Evolutionary conservation across 2,113 vertebrate species (phyloP).

Genomic region (Neopipo cinnamomea): DNA sequence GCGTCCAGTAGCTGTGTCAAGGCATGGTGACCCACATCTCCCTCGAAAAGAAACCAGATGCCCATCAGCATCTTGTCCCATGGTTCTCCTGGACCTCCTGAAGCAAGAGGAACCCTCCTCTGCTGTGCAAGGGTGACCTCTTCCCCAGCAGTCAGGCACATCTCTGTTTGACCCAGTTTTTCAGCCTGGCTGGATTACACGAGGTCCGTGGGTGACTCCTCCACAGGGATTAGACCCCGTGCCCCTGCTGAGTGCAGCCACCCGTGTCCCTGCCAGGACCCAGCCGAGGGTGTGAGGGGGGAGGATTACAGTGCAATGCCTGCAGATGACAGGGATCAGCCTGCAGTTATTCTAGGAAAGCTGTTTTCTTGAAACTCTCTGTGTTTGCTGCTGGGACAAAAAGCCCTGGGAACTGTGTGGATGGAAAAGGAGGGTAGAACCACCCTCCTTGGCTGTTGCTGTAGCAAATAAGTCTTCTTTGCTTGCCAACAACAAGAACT

Average conservation of each 20-base stretch:
- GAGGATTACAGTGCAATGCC: neutral
- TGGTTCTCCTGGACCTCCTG: neutral
- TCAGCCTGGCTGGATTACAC: neutral
- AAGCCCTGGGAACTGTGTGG: neutral
- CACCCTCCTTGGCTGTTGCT: neutral
- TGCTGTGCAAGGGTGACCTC: neutral
- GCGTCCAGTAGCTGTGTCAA: rapidly evolving
- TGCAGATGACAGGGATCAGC: neutral
- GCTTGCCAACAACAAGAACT: rapidly evolving
- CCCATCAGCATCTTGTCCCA: no score
- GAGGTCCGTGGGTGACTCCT: conserved; percentile 13
- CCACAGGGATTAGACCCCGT: neutral
- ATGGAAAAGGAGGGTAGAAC: neutral
- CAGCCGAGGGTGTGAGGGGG: rapidly evolving
- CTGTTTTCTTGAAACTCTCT: neutral
- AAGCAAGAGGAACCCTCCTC: neutral
- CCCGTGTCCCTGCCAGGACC: neutral
- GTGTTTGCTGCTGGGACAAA: neutral
- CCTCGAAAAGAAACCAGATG: neutral
- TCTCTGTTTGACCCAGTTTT: conserved; percentile 13
- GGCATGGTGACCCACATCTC: rapidly evolving
- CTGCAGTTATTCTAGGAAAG: neutral
- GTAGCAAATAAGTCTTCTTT: neutral
- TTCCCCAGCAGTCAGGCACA: neutral
- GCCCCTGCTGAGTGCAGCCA: neutral